Evolutionary conservation across 2,113 vertebrate genomes (phyloP), one percentile per base, ranked within the genome.

Genomic region (Haplochromis vanheusdeni): DNA sequence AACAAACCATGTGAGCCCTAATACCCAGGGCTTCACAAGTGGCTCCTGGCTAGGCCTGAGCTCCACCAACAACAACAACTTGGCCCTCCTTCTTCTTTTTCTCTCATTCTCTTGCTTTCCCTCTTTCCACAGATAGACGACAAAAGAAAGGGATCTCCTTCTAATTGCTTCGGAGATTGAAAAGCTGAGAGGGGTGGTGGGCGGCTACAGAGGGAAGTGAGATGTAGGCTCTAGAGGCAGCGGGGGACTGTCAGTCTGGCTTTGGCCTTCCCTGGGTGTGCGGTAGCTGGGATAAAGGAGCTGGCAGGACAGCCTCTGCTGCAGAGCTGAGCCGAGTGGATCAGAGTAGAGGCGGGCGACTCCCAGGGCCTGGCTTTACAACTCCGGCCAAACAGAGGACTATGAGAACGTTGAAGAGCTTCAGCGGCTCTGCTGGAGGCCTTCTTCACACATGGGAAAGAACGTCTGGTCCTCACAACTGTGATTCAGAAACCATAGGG

Each of bases 1-100:
- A 96, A 96, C 93, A 94, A 93, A 94, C 92, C 93, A 93, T 94
- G 94, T 94, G 93, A 96, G 95, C 92, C 88, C 94, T 96, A 95
- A 95, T 93, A 95, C 95, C 91, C 94, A 90, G 83, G 88, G 90
- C 94, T 94, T 93, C 93, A 94, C 94, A 95, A 94, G 93, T 94
- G 94, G 92, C 92, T 95, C 92, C 92, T 94, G 89, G 90, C 93
- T 93, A 87, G 92, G 82, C 94, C 92, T 40, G 82, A 91, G 91
- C 89, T 92, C 94, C 91, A 86, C 73, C 88, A 93, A 54, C 93
- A 94, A 23, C 87, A 90, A 84, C 91, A 93, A 90, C 89, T 87
- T 84, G 80, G 91, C 89, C 89, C 88, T 93, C 92, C 93, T 91
- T 86, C 89, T 89, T 77, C 87, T 86, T 86, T 90, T 89, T 89